Evolutionary conservation across 2,888 invertebrate genomes (phyloP).

Genomic region (Hymenopus coronatus): DNA sequence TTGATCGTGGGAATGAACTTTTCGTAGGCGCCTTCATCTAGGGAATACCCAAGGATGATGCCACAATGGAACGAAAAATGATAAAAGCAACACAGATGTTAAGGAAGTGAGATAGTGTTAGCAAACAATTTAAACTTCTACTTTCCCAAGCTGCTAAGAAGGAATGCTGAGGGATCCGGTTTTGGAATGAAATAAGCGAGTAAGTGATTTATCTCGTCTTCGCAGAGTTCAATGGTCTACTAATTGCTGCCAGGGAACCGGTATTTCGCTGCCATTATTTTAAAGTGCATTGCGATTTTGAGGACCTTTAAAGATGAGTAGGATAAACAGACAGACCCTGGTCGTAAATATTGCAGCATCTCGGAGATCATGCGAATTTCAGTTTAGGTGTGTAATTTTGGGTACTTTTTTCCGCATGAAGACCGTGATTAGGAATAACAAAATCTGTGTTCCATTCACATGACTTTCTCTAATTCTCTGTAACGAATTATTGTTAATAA

Average conservation of each 20-base stretch:
- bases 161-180: background rate
- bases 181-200: background rate
- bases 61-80: background rate
- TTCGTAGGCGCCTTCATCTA: background rate
- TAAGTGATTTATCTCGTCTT: background rate
- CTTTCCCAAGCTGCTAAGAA: background rate
- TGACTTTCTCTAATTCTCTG: too few relatives aligned
- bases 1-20: background rate
- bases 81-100: background rate
- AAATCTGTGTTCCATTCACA: too few relatives aligned
- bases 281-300: background rate
- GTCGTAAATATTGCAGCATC: too few relatives aligned
- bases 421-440: too few relatives aligned
- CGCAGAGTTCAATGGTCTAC: background rate
- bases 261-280: background rate
- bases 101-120: background rate
- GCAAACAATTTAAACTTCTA: background rate
- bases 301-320: too few relatives aligned
- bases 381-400: too few relatives aligned
- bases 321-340: too few relatives aligned
- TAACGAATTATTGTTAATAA: too few relatives aligned
- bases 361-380: too few relatives aligned
- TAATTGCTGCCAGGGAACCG: background rate
- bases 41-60: background rate
- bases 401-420: too few relatives aligned